Evolutionary conservation across 2,888 invertebrate species (phyloP).

Genomic region (Drosophila picticornis): DNA sequence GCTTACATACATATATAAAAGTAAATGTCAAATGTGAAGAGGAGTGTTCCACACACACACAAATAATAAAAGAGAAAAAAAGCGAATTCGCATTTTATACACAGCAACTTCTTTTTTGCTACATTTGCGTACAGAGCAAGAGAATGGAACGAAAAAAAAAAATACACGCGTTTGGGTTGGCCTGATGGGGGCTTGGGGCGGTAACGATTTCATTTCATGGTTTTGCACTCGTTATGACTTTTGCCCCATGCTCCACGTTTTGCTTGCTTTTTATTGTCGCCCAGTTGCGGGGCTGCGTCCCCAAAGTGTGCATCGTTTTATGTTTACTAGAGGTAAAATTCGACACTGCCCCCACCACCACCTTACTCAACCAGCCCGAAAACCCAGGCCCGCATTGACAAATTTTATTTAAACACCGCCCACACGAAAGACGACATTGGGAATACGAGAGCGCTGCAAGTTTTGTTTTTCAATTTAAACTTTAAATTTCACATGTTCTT

Average conservation of each 20-base stretch:
- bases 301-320: slow-evolving; percentile 77
- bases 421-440: slow-evolving; percentile 38
- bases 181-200: slow-evolving; percentile 34
- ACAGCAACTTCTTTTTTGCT: slow-evolving; percentile 40
- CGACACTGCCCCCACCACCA: slow-evolving; percentile 22
- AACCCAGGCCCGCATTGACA: slow-evolving; percentile 35
- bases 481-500: slow-evolving; percentile 63
- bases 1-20: slow-evolving; percentile 39
- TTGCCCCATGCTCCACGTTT: slow-evolving; percentile 54
- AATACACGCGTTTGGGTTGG: slow-evolving; percentile 12
- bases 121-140: slow-evolving; percentile 50
- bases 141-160: slow-evolving; percentile 17
- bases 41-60: slow-evolving; percentile 20
- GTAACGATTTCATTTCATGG: slow-evolving; percentile 82
- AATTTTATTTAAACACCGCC: slow-evolving; percentile 62
- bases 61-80: slow-evolving; percentile 17
- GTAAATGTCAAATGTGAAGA: slow-evolving; percentile 73
- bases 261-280: slow-evolving; percentile 76
- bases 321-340: slow-evolving; percentile 72
- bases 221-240: slow-evolving; percentile 81
- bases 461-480: slow-evolving; percentile 76
- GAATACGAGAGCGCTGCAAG: slow-evolving; percentile 42
- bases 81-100: slow-evolving; percentile 57
- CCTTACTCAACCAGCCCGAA: background rate
- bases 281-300: slow-evolving; percentile 66